Evolutionary conservation across 2,113 vertebrate species (phyloP).

Genomic region (Calyptommatus sinebrachiatus): DNA sequence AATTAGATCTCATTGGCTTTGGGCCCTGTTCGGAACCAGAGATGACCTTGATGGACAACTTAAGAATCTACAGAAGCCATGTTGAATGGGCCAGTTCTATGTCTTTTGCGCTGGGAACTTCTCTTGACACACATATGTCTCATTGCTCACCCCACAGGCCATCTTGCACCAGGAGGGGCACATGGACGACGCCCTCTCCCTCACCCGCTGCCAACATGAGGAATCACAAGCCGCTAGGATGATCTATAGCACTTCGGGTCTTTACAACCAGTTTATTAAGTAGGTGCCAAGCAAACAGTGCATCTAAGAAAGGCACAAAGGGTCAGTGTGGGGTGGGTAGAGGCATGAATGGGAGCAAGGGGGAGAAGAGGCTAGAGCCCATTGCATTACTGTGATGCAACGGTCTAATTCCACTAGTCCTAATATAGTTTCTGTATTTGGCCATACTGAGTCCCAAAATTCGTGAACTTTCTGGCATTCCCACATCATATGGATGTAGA

Average conservation of each 20-base stretch:
- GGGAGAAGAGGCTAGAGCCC: too few relatives aligned
- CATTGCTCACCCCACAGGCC: slow-evolving; percentile 66
- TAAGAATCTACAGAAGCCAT: not conserved
- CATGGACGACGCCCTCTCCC: slow-evolving; percentile 87
- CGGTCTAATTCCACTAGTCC: too few relatives aligned
- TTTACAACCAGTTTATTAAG: slow-evolving; percentile 91
- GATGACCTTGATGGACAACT: too few relatives aligned
- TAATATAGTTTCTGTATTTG: too few relatives aligned
- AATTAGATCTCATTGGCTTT: too few relatives aligned
- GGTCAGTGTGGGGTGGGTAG: not conserved
- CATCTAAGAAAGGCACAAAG: not conserved
- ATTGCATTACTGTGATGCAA: too few relatives aligned
- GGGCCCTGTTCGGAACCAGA: too few relatives aligned
- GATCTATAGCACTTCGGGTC: slow-evolving; percentile 86
- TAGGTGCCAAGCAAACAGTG: slow-evolving; percentile 43
- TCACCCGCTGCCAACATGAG: slow-evolving; percentile 87
- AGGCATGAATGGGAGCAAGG: too few relatives aligned
- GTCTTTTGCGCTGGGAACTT: not conserved
- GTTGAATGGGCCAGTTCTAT: too few relatives aligned
- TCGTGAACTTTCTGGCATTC: too few relatives aligned
- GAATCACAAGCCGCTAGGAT: slow-evolving; percentile 91
- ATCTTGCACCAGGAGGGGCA: slow-evolving; percentile 93
- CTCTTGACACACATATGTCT: not conserved
- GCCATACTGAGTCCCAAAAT: too few relatives aligned
- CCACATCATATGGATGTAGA: too few relatives aligned